Evolutionary conservation across 2,113 vertebrate genomes (phyloP), one percentile per base, ranked within the genome.

Genomic region (Sturnus vulgaris): DNA sequence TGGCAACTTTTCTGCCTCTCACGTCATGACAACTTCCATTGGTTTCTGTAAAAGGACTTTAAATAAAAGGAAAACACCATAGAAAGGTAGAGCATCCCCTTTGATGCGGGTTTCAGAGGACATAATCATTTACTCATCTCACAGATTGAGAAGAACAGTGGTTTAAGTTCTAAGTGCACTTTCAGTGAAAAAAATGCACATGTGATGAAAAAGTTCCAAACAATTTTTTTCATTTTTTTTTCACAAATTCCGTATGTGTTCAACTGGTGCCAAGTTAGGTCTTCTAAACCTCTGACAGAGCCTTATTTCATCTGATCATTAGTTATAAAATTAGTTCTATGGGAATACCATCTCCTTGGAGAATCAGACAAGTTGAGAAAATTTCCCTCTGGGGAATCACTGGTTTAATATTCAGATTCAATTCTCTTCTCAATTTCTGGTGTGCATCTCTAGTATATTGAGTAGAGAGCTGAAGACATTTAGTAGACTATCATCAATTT

Each of bases 291-390:
- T 47, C 59, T 12, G 8, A 52, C 37, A 93, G 52, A 94, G 52
- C 59, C 59, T 93, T 79, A 82, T 85, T 90, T 93, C 14, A 35
- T 93, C 44, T 86, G 72, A 93, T 90, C 69, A 83, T 88, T 90
- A 88, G 60, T 81, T 86, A 80, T 49, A 94, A 82, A 85, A 96
- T 93, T 66, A 78, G 56, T 81, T 95, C 72, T 93, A 66, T 88
- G 93, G 85, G 92, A 93, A 93, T 93, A 93, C 28, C 1, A 3
- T 47, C 76, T 95, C 93, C 92, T 83, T 70, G 56, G 90, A 93
- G 95, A 82, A 90, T 70, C 82, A 93, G 68, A 75, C 52, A 92
- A 90, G 72, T 82, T 81, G 76, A 92, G 72, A 93, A 96, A 76
- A 70, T 75, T 78, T 75, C 56, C 39, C 94, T 61, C 65, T 3